Evolutionary conservation across 2,113 vertebrate species (phyloP), one percentile per base, ranked within the genome.

Genomic region (Myrmecophaga tridactyla): DNA sequence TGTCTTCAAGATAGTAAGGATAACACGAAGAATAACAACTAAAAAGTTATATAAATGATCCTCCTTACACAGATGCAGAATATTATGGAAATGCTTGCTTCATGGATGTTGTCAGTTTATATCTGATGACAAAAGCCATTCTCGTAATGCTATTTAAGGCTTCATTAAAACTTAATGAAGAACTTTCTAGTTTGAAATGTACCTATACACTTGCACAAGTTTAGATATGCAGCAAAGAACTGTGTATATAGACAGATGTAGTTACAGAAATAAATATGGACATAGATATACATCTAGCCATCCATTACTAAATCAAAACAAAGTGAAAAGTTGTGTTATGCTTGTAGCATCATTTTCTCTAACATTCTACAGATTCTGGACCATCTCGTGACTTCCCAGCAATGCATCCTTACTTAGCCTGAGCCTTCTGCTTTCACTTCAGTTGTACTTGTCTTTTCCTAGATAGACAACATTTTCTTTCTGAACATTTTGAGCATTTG

Each of bases 71-170:
- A 78, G 72, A 76, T 83, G 41, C 34, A 92, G 20, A 83, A 92
- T 95, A 87, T 43, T 2, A 73, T 88, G 84, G 51, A 13, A 17
- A 72, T 92, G 3, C 23, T 90, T 97, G 3, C 23, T 90, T 97
- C 84, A 31, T 70, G n/a, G 63, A 25, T 83, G 18, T 72, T 6
- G 4, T 36, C 39, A 58, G 25, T 63, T 94, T 58, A 81, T 77
- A 62, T 76, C 1, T 11, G 34, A 46, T 90, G 73, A 34, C 78
- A 89, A 84, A 96, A 95, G 56, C 0, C 60, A 84, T 46, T 89
- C 72, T 92, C 41, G 83, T 84, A 51, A 87, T 81, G 5, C 21
- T 92, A 27, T 58, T 73, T 91, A 87, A 92, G n/a, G n/a, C n/a
- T n/a, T n/a, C n/a, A n/a, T n/a, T n/a, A n/a, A n/a, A n/a, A 48